phyloP scores from a whole-genome alignment of 2,888 invertebrate species.

The Dryococelus australis region DNA sequence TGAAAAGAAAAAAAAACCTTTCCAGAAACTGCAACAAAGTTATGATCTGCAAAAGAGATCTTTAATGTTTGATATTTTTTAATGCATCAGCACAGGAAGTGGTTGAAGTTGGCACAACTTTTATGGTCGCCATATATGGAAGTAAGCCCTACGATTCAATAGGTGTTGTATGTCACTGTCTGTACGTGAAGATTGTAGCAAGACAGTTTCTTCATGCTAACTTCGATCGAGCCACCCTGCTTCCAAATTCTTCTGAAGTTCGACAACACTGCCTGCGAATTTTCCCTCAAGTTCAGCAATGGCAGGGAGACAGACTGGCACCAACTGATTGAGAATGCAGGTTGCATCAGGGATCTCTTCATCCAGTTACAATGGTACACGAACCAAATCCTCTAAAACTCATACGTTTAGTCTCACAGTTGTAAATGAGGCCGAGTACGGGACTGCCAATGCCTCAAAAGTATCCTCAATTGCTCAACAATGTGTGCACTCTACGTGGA shows the following conservation, averaged over 20 bases:
- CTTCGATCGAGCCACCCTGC: neutral
- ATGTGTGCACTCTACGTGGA: neutral
- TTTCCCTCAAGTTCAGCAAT: neutral
- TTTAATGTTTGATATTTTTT: neutral
- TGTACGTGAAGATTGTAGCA: neutral
- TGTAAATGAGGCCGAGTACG: neutral
- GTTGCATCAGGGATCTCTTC: neutral
- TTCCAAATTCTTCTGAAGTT: neutral
- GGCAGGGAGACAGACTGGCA: neutral
- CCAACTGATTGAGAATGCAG: slow-evolving; percentile 5
- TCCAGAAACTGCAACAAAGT: neutral
- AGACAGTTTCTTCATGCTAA: neutral
- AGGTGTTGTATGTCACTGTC: neutral
- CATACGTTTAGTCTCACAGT: neutral
- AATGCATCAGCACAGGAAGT: neutral
- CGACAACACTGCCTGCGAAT: neutral
- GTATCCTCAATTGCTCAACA: neutral
- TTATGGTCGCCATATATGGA: neutral
- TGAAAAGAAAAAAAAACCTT: neutral
- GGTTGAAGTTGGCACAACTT: neutral
- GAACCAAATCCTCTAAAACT: neutral
- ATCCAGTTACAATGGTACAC: neutral
- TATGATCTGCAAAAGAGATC: neutral
- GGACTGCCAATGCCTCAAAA: neutral
- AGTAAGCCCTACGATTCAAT: neutral